Conservation (phyloP, 2,113 vertebrate genomes). For the Prunella fulvescens region DNA sequence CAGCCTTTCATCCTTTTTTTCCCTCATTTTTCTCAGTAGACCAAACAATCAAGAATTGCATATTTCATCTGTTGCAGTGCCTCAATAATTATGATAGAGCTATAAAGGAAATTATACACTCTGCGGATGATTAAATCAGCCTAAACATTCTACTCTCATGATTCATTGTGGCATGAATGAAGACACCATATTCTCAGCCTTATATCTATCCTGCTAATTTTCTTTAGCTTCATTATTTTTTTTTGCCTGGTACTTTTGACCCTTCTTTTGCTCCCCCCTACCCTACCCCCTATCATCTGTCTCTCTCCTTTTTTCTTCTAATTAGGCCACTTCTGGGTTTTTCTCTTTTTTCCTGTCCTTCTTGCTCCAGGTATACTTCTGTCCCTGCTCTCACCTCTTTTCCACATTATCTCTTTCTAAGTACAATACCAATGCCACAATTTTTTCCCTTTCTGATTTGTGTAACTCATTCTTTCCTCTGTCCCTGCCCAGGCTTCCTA, state of each 20-base stretch:
- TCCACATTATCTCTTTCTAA: constrained; percentile 68
- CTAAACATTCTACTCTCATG: constrained; percentile 38
- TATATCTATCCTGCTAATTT: constrained; percentile 55
- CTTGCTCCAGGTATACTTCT: constrained; percentile 71
- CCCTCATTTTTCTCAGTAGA: neutral
- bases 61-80: neutral
- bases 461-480: constrained; percentile 75
- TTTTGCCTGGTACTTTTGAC: constrained; percentile 28
- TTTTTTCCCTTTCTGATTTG: constrained; percentile 68
- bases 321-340: constrained; percentile 69
- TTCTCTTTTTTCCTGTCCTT: constrained; percentile 49
- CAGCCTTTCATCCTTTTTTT: neutral
- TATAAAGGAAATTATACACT: constrained; percentile 30
- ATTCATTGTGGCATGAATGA: constrained; percentile 31
- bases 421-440: constrained; percentile 67
- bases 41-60: neutral
- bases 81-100: constrained; percentile 39
- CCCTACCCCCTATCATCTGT: neutral
- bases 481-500: constrained; percentile 76
- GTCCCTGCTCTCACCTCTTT: constrained; percentile 61
- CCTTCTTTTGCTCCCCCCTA: constrained; percentile 10
- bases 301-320: constrained; percentile 60
- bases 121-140: constrained; percentile 13
- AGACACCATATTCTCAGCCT: constrained; percentile 21
- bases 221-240: constrained; percentile 15